Evolutionary conservation across 2,797 vertebrate genomes (phyloP), one percentile per base, ranked within the genome.

Genomic region (Lindbergichthys nudifrons): DNA sequence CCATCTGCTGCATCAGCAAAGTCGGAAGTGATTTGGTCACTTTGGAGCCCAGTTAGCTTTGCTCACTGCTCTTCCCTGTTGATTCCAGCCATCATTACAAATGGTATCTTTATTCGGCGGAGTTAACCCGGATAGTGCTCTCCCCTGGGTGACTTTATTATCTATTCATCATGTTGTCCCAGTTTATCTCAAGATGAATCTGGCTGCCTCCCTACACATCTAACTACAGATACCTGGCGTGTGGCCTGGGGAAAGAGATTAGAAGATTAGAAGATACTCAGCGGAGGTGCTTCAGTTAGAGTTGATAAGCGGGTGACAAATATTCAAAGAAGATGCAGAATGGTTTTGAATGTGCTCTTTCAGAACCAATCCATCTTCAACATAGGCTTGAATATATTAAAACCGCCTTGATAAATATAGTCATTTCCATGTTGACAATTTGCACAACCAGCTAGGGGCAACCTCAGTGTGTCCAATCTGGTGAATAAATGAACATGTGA

Each of bases 91-190:
- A 88, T 93, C 88, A 88, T 89, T 90, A 88, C 87, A 92, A 90
- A 91, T 90, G 75, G 90, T 87, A 83, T 88, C 90, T 91, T 94
- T 90, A 92, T 82, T 81, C 58, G 21, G 73, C 59, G 81, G 92
- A 82, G 89, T 93, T 94, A 94, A 92, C 93, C 93, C 87, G 93
- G 88, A 94, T 95, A 91, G 84, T 70, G 70, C 72, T 74, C 85
- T 89, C 93, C 90, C 90, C 81, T 75, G 87, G 92, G 93, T 78
- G 84, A 81, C 87, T 90, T 88, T 92, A 90, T 93, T 89, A 91
- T 93, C 91, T 92, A 94, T 95, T 94, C 88, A 94, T 95, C 95
- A 93, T 91, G 86, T 92, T 95, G 94, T 92, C 92, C 94, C 90
- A 94, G 85, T 95, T 95, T 94, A 93, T 92, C 81, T 86, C 59